Evolutionary conservation across 1,140 invertebrate species (phyloP).

Genomic region (Sarcophaga bullata): DNA sequence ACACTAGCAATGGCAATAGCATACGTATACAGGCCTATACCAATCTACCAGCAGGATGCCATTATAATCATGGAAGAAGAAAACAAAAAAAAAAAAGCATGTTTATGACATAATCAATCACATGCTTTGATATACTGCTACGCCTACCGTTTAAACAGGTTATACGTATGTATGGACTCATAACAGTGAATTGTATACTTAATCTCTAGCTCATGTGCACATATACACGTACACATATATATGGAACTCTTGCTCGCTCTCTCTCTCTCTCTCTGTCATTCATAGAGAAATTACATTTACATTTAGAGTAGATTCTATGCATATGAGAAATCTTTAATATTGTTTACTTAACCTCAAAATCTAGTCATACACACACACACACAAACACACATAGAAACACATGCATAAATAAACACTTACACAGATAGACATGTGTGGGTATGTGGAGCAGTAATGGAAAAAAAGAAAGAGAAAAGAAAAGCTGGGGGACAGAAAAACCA

Average conservation of each 20-base stretch:
- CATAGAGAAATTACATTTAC: neutral
- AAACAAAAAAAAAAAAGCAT: neutral
- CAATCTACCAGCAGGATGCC: neutral
- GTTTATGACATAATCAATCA: constrained; percentile 1
- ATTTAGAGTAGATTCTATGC: neutral
- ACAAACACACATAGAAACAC: too few species aligned
- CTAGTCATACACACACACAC: neutral
- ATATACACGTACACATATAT: too few species aligned
- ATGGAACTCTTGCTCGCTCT: too few species aligned
- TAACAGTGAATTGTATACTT: too few species aligned
- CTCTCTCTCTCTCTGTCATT: too few species aligned
- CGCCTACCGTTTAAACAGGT: neutral
- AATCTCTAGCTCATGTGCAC: too few species aligned
- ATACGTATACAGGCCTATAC: neutral
- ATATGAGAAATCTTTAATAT: constrained; percentile 13
- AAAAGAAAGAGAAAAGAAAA: neutral
- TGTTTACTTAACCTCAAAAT: constrained; percentile 7
- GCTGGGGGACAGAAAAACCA: neutral
- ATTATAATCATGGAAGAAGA: neutral
- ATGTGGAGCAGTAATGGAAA: neutral
- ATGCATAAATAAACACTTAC: too few species aligned
- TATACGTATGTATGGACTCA: too few species aligned
- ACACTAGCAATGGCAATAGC: too few species aligned
- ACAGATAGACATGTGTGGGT: too few species aligned
- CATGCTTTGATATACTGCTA: neutral